Conservation (phyloP, 2,797 vertebrate species). For the Champsocephalus gunnari region DNA sequence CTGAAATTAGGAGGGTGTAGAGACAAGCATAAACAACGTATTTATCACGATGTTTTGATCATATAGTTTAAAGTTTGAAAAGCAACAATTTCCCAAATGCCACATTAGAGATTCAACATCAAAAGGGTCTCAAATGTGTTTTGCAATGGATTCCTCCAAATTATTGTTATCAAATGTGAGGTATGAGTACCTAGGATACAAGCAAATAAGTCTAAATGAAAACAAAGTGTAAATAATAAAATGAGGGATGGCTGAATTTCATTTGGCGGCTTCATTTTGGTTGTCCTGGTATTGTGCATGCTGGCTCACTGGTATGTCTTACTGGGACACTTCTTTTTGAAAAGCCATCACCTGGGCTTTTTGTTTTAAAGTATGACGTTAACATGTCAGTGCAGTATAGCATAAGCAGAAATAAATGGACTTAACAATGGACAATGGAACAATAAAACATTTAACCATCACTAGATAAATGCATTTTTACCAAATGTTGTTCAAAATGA, state of each 20-base stretch:
- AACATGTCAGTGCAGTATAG: not conserved
- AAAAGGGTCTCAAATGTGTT: not conserved
- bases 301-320: not conserved
- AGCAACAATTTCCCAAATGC: conserved; percentile 2
- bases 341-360: not conserved
- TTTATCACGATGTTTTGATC: not conserved
- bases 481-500: not conserved
- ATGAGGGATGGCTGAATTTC: not conserved
- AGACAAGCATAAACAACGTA: not conserved
- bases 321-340: not conserved
- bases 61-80: not conserved
- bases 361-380: not conserved
- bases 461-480: not conserved
- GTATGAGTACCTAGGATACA: not conserved
- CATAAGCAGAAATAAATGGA: not conserved
- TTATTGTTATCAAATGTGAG: not conserved
- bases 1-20: not conserved
- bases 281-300: not conserved
- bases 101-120: not conserved
- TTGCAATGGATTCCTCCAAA: not conserved
- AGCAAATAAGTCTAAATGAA: not conserved
- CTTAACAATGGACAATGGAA: not conserved
- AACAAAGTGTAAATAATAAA: not conserved
- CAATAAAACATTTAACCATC: not conserved
- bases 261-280: not conserved